Percentiles rank a stretch among this genome's conserved stretches.
Conservation (phyloP, 2,888 invertebrate species). For the Spilarctia lutea region DNA sequence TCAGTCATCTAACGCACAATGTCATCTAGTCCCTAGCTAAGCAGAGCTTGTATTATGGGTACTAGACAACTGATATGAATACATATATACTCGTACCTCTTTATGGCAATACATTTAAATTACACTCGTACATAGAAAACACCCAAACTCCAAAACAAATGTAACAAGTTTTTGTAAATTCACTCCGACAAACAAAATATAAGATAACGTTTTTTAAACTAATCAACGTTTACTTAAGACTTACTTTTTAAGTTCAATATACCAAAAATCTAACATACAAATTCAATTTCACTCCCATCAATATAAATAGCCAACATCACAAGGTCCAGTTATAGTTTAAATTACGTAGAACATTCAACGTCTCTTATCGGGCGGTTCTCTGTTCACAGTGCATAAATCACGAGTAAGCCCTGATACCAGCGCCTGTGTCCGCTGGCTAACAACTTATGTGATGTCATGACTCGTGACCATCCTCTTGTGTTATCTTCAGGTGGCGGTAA, state of each 20-base stretch:
- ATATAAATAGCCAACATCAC: conserved; percentile 42
- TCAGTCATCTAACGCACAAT: too few relatives aligned
- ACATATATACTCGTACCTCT: too few relatives aligned
- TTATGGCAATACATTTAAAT: too few relatives aligned
- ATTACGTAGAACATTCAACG: conserved; percentile 45
- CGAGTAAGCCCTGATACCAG: conserved; percentile 51
- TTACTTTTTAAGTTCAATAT: background rate
- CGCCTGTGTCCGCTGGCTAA: conserved; percentile 47
- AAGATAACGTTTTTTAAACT: background rate
- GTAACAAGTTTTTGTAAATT: background rate
- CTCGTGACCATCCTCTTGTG: conserved; percentile 37
- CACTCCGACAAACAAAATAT: background rate
- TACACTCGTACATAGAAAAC: too few relatives aligned
- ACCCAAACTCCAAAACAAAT: background rate
- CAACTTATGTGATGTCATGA: conserved; percentile 42
- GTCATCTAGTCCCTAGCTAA: too few relatives aligned
- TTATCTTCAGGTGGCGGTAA: conserved; percentile 35
- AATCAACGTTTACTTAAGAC: background rate
- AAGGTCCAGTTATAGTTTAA: conserved; percentile 50
- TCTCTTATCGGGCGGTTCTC: conserved; percentile 52
- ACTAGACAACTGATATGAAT: too few relatives aligned
- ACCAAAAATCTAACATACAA: conserved; percentile 6
- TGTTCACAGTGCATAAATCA: conserved; percentile 62
- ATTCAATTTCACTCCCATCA: conserved; percentile 32
- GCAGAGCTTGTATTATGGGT: too few relatives aligned